Percentiles rank a stretch among this genome's conserved stretches.
Conservation (phyloP, 2,888 invertebrate species). For the Scrobipalpa costella region DNA sequence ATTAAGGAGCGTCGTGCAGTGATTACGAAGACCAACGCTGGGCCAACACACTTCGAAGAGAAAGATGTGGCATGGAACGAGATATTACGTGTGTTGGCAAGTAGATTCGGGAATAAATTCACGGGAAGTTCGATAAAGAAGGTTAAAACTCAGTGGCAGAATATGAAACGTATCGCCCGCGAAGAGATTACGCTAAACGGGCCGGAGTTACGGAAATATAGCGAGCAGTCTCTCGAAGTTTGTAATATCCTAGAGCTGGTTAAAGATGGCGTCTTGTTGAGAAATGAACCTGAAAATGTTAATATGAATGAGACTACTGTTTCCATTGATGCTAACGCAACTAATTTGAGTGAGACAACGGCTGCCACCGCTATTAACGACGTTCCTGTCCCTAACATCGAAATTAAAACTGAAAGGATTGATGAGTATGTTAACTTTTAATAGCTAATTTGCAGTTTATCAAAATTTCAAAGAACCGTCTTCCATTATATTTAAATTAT, state of each 20-base stretch:
- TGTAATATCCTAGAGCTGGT: slow-evolving; percentile 64
- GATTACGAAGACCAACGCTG: slow-evolving; percentile 67
- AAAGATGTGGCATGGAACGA: slow-evolving; percentile 75
- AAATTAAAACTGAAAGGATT: slow-evolving; percentile 70
- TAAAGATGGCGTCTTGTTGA: slow-evolving; percentile 59
- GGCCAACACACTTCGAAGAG: slow-evolving; percentile 70
- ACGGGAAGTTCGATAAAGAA: slow-evolving; percentile 67
- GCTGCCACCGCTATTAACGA: background rate
- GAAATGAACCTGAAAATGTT: slow-evolving; percentile 44
- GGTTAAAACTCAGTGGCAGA: slow-evolving; percentile 77
- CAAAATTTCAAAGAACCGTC: too few relatives aligned
- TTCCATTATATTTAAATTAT: too few relatives aligned
- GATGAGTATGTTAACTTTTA: slow-evolving; percentile 66
- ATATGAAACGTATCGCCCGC: slow-evolving; percentile 75
- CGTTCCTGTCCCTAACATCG: slow-evolving; percentile 51
- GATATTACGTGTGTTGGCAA: slow-evolving; percentile 58
- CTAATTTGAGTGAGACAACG: background rate
- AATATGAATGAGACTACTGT: slow-evolving; percentile 53
- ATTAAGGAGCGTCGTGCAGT: slow-evolving; percentile 70
- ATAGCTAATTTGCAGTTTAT: too few relatives aligned
- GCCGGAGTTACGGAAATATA: slow-evolving; percentile 53
- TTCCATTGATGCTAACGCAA: slow-evolving; percentile 47
- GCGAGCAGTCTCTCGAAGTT: slow-evolving; percentile 65
- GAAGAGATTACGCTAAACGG: slow-evolving; percentile 66
- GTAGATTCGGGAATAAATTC: slow-evolving; percentile 69